Evolutionary conservation across 2,797 vertebrate species (phyloP), one percentile per base, ranked within the genome.

Genomic region (Pitangus sulphuratus): DNA sequence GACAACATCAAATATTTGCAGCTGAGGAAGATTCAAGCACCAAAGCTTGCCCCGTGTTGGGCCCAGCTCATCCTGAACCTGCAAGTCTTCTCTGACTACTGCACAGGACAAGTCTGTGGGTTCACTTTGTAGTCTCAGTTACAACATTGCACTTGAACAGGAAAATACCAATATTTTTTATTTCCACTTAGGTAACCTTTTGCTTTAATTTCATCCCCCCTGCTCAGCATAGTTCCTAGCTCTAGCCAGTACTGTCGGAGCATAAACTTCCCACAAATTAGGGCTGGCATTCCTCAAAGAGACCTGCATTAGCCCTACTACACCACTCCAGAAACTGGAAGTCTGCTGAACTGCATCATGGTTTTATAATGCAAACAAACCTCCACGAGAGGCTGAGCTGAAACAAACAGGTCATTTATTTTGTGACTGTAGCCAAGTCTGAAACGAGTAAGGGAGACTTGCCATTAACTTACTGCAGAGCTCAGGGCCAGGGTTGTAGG

Each of bases 321-420:
- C 60, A 83, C 19, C 48, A 51, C 48, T 69, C 78, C 83, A 95
- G 61, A 72, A 91, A 75, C 62, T 88, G 56, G 21, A 77, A 86
- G 66, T 57, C 71, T 69, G 84, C 81, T 95, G 65, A 89, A 78
- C 65, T 91, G 78, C 84, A 42, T 40, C 31, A 33, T 28, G 70
- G 79, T 86, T 93, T 82, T 76, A 83, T 78, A 92, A 89, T 47
- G 79, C 80, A 93, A 97, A 93, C 93, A 95, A 93, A 86, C 35
- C 35, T 86, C 80, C 62, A 60, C 2, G 5, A 95, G 91, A 95
- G 60, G 54, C 78, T 87, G 50, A 90, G 26, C 85, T 87, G 94
- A 96, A 95, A 94, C 77, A 93, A 96, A 95, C 91, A 95, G 71
- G 47, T 89, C 83, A 94, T 89, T 96, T 96, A 72, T 93, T 95